Evolutionary conservation across 2,113 vertebrate species (phyloP), one percentile per base, ranked within the genome.

Genomic region (Pitta sordida): DNA sequence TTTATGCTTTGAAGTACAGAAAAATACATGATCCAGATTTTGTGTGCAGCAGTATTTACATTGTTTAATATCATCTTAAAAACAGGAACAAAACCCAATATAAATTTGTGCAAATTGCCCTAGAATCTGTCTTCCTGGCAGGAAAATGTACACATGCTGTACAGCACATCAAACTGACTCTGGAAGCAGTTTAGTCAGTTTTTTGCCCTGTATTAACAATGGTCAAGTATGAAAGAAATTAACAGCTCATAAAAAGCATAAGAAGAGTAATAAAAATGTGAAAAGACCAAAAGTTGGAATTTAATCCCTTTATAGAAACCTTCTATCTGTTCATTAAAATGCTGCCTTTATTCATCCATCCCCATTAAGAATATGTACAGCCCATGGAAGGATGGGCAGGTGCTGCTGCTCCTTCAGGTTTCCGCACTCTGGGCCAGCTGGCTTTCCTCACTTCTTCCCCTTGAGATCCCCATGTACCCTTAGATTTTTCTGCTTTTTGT

Each of bases 281-380:
- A 51, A 88, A 86, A 91, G 70, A 83, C 59, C 90, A 91, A 67
- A 80, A 65, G 55, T 7, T 80, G 88, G 71, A 93, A 94, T 90
- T 88, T 15, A 93, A 88, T 94, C 75, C 60, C 43, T 91, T 79
- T 49, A 56, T 9, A 79, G 78, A 24, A 84, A 65, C 29, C 11
- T 13, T 83, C 73, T n/a, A n/a, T 34, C 32, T 55, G 73, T 16
- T 63, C 56, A 60, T 91, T 86, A 74, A 95, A 91, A 76, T 10
- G 26, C 85, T 91, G 92, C 68, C 63, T 93, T 90, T 70, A 37
- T 87, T 56, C 82, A 73, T 59, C 12, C 19, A 13, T 41, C 49
- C 12, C 70, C 85, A 76, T 86, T 53, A 90, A 11, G 23, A 37
- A 9, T 63, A 1, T 44, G 1, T 16, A 12, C 49, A 26, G 62